Conservation (phyloP, 2,888 invertebrate genomes). For the Trachelus stipa region DNA sequence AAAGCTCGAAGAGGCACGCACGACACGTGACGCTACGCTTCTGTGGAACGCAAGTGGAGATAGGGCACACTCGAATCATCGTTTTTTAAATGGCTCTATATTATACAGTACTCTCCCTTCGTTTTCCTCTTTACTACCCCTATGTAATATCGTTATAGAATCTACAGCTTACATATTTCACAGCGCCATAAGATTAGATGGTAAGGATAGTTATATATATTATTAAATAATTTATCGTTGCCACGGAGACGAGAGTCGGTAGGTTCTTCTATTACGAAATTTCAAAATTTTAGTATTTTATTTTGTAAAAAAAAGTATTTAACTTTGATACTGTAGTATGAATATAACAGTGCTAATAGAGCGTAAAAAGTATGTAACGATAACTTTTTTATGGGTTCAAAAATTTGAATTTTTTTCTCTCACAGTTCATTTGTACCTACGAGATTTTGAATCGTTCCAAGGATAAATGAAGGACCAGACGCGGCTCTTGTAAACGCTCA, state of each 20-base stretch:
- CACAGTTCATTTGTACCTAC: too few species aligned
- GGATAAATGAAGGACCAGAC: too few species aligned
- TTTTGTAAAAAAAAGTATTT: too few species aligned
- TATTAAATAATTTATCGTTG: not conserved
- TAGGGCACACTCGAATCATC: slow-evolving; percentile 58
- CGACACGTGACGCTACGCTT: slow-evolving; percentile 52
- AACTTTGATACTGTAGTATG: too few species aligned
- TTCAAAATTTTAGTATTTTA: too few species aligned
- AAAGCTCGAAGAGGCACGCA: slow-evolving; percentile 61
- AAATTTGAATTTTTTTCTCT: too few species aligned
- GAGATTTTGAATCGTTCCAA: too few species aligned
- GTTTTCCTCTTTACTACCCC: not conserved
- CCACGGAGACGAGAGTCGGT: not conserved
- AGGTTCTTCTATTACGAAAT: not conserved
- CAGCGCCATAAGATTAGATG: not conserved
- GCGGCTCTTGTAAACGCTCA: too few species aligned
- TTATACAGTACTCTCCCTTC: not conserved
- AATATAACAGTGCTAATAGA: too few species aligned
- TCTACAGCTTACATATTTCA: not conserved
- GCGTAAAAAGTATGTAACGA: too few species aligned
- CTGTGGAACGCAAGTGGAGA: slow-evolving; percentile 51
- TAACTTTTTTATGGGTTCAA: too few species aligned
- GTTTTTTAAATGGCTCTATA: slow-evolving; percentile 45
- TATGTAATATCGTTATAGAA: not conserved
- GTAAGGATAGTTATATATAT: not conserved